Percentiles rank a stretch among this genome's conserved stretches.
Conservation (phyloP, 2,888 invertebrate genomes). For the Atethmia centrago region DNA sequence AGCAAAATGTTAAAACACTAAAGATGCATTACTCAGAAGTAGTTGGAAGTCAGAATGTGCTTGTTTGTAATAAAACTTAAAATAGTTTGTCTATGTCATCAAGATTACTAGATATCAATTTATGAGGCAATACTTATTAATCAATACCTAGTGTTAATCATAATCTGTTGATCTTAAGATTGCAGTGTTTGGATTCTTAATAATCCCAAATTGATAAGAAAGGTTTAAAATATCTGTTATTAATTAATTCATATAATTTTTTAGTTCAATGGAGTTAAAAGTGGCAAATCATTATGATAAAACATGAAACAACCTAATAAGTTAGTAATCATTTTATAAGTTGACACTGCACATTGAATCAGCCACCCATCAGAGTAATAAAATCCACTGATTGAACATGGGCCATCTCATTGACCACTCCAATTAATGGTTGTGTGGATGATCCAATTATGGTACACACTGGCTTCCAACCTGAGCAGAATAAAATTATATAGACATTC, state of each 20-base stretch:
- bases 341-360: constrained; percentile 9
- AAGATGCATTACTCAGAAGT: neutral
- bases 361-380: constrained; percentile 2
- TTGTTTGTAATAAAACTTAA: constrained; percentile 50
- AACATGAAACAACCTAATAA: neutral
- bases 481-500: constrained; percentile 44
- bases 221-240: neutral
- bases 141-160: constrained; percentile 13
- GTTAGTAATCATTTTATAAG: constrained; percentile 5
- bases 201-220: constrained; percentile 2
- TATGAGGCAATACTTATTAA: constrained; percentile 35
- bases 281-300: neutral
- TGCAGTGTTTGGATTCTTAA: neutral
- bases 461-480: constrained; percentile 28
- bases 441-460: constrained; percentile 40
- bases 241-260: neutral
- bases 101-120: constrained; percentile 26
- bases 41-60: constrained; percentile 24
- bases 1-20: constrained; percentile 18
- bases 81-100: constrained; percentile 49
- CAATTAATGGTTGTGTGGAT: constrained; percentile 41
- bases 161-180: constrained; percentile 15
- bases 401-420: constrained; percentile 27
- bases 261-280: neutral
- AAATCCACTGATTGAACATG: constrained; percentile 24